Evolutionary conservation across 2,888 invertebrate genomes (phyloP).

Genomic region (Aporophyla nigra): DNA sequence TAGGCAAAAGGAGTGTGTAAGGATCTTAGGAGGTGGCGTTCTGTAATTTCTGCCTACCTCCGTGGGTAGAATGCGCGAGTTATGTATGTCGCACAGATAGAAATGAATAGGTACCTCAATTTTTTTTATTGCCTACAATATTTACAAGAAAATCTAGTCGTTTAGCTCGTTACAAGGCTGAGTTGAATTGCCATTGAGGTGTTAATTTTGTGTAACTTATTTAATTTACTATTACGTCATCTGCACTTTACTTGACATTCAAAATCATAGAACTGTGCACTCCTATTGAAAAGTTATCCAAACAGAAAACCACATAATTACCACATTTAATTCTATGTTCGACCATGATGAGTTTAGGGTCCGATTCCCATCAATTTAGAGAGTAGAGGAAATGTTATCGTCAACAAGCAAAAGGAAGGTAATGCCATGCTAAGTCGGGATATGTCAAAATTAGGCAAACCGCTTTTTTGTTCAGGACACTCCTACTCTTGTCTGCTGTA

Average conservation of each 20-base stretch:
- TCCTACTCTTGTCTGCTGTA: neutral
- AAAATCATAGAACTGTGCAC: conserved; percentile 25
- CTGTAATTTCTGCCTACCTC: too few species aligned
- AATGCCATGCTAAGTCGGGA: neutral
- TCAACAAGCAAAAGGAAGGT: neutral
- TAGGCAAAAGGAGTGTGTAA: too few species aligned
- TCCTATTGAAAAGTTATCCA: conserved; percentile 1
- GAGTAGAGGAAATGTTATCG: neutral
- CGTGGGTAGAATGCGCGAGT: too few species aligned
- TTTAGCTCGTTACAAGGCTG: conserved; percentile 46
- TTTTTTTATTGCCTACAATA: too few species aligned
- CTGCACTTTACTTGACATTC: neutral
- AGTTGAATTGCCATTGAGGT: conserved; percentile 9
- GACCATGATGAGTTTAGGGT: neutral
- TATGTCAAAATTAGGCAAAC: neutral
- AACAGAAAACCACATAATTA: conserved; percentile 19
- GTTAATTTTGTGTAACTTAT: conserved; percentile 43
- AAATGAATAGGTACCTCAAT: too few species aligned
- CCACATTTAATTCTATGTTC: neutral
- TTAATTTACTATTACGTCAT: conserved; percentile 35
- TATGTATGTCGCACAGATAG: too few species aligned
- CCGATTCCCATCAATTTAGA: neutral
- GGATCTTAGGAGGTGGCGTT: too few species aligned
- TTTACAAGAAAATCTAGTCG: conserved; percentile 35
- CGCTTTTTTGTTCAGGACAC: neutral